Conservation (phyloP, 2,113 vertebrate species). For the Thomomys bottae region DNA sequence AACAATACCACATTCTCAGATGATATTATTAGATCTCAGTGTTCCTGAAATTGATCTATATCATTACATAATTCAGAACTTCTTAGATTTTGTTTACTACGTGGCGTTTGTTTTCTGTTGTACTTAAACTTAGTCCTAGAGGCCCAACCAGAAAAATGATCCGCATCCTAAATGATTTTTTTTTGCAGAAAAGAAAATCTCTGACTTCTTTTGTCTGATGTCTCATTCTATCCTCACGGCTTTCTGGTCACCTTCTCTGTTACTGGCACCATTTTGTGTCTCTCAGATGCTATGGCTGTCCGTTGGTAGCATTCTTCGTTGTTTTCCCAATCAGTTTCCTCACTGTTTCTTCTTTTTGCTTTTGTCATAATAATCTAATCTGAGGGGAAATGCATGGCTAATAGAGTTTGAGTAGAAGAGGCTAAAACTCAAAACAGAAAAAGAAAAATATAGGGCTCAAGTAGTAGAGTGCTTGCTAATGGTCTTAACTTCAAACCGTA, state of each 20-base stretch:
- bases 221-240: background rate
- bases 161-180: background rate
- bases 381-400: background rate
- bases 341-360: background rate
- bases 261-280: background rate
- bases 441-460: background rate
- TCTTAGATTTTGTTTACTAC: background rate
- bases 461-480: too few species aligned
- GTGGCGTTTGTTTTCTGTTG: background rate
- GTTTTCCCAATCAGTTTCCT: background rate
- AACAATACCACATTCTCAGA: background rate
- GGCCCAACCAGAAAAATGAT: background rate
- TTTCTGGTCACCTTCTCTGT: background rate
- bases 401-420: background rate
- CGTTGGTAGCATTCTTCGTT: background rate
- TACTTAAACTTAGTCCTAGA: background rate
- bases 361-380: background rate
- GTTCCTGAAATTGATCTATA: background rate
- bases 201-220: background rate
- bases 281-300: background rate
- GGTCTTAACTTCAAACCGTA: too few species aligned
- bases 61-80: background rate
- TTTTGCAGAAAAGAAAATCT: conserved; percentile 11
- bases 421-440: conserved; percentile 45
- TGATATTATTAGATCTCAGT: background rate